phyloP scores from a whole-genome alignment of 2,797 vertebrate genomes.

The Merluccius polli region DNA sequence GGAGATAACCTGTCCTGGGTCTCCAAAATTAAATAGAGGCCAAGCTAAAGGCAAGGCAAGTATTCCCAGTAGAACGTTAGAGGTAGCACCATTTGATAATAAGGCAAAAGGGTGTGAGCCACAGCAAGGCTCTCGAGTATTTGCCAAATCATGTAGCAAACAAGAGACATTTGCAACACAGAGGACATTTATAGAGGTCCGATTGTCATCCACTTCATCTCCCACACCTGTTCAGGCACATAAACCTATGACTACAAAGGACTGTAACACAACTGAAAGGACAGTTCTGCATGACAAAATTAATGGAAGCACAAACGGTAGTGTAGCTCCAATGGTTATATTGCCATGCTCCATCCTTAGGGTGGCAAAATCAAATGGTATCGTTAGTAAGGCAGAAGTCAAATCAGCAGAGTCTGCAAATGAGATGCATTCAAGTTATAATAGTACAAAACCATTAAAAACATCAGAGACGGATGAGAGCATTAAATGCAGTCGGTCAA shows the following conservation, averaged over 20 bases:
- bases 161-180: conserved; percentile 62
- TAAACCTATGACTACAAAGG: conserved; percentile 33
- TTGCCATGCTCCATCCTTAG: conserved; percentile 15
- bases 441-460: conserved; percentile 21
- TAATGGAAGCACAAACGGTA: conserved; percentile 15
- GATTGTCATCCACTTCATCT: conserved; percentile 65
- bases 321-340: conserved; percentile 15
- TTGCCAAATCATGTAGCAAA: conserved; percentile 36
- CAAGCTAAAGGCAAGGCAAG: conserved; percentile 21
- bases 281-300: conserved; percentile 12
- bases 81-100: conserved; percentile 22
- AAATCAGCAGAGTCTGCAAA: conserved; percentile 25
- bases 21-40: conserved; percentile 25
- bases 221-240: conserved; percentile 40
- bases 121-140: conserved; percentile 17
- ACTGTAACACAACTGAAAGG: conserved; percentile 19
- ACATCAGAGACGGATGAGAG: conserved; percentile 31
- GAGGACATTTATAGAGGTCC: conserved; percentile 78
- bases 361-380: conserved; percentile 20
- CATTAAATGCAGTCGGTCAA: conserved; percentile 46
- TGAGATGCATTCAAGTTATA: conserved; percentile 21
- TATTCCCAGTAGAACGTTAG: conserved; percentile 2
- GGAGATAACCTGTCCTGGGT: conserved; percentile 30
- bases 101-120: conserved; percentile 26
- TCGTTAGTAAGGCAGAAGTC: conserved; percentile 10